Conservation (phyloP, 2,888 invertebrate genomes). For the Ennomos fuscantarius region DNA sequence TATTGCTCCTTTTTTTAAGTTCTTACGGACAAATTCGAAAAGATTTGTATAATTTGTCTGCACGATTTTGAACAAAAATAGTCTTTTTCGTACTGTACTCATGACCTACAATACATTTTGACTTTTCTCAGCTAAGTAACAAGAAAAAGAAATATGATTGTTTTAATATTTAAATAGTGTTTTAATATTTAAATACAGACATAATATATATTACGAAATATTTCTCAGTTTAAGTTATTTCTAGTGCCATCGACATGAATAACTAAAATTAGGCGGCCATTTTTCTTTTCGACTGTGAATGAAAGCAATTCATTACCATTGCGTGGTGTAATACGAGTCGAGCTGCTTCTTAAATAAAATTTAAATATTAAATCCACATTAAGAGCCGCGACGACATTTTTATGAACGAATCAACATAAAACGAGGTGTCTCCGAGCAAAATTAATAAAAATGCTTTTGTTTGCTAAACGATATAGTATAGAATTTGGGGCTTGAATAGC, state of each 20-base stretch:
- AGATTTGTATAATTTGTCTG: too few relatives aligned
- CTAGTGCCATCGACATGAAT: background rate
- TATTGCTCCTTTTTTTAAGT: background rate
- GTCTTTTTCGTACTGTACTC: too few relatives aligned
- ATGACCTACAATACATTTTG: too few relatives aligned
- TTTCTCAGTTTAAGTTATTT: too few relatives aligned
- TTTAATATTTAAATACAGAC: too few relatives aligned
- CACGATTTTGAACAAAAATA: too few relatives aligned
- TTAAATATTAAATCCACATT: constrained; percentile 32
- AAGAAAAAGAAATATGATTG: too few relatives aligned
- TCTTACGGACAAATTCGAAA: too few relatives aligned
- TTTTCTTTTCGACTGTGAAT: constrained; percentile 5
- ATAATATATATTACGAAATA: too few relatives aligned
- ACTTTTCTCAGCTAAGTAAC: too few relatives aligned
- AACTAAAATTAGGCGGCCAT: constrained; percentile 3
- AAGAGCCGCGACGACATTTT: constrained; percentile 34
- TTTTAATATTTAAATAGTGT: too few relatives aligned
- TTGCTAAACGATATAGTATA: constrained; percentile 21
- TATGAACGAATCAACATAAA: constrained; percentile 31
- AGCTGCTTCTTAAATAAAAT: constrained; percentile 23
- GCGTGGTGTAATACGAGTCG: constrained; percentile 2
- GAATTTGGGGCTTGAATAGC: constrained; percentile 16
- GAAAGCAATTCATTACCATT: constrained; percentile 10
- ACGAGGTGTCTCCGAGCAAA: constrained; percentile 13
- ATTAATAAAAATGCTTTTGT: constrained; percentile 29